Evolutionary conservation across 2,113 vertebrate species (phyloP).

Genomic region (Tichodroma muraria): DNA sequence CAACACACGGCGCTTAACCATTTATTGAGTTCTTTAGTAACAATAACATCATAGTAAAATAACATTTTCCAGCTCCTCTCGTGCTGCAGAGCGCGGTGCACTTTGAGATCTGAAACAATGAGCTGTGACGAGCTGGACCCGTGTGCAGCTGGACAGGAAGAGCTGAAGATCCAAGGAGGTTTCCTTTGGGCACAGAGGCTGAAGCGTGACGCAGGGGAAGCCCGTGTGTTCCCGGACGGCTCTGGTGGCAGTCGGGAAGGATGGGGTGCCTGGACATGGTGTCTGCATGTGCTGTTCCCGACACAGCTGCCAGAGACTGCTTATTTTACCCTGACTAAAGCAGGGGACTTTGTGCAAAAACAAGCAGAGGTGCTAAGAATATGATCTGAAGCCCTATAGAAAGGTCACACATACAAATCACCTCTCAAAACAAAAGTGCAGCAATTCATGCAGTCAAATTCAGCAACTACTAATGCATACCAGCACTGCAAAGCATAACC

Average conservation of each 20-base stretch:
- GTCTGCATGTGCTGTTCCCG: neutral
- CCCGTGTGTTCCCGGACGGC: neutral
- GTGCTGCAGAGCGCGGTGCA: rapidly evolving
- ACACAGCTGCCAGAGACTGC: neutral
- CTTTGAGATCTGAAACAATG: neutral
- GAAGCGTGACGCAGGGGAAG: neutral
- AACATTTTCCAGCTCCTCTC: neutral
- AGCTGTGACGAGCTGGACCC: neutral
- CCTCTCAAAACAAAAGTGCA: neutral
- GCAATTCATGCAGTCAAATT: neutral
- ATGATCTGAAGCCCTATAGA: neutral
- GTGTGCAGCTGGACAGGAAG: neutral
- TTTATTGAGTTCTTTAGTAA: neutral
- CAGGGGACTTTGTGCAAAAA: neutral
- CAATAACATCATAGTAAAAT: neutral
- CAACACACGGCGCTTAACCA: neutral
- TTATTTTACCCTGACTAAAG: neutral
- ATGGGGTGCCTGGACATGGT: neutral
- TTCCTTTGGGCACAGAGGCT: neutral
- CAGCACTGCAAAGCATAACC: neutral
- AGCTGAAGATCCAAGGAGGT: neutral
- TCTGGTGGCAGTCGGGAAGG: neutral
- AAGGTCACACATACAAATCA: neutral
- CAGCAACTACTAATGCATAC: neutral
- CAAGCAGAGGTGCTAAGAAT: neutral